Base-by-base conservation (phyloP, 2,888 invertebrate genomes). In the Thereva nobilitata region DNA sequence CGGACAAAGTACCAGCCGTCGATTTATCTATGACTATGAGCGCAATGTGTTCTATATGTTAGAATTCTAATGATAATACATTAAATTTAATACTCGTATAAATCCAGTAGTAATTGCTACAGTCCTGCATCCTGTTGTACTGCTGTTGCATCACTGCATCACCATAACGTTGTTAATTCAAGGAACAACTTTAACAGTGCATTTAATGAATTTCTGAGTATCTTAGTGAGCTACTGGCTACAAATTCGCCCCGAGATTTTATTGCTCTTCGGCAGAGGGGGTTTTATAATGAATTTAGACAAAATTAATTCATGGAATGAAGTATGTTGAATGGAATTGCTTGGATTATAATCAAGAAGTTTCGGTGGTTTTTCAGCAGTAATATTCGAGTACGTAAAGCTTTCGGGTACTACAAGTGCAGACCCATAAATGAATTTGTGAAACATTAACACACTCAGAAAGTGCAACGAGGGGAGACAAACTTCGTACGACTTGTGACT, bases 31-130 rank as follows among this genome's bases (percentile, higher is more conserved):
- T 38, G 59, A 38, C 45, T 59, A 59, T 59, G 59, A 49, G 49
- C 49, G 59, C 47, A 38, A 49, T 45, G 47, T 45, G 23, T 23
- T 23, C 23, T 45, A 12, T 59, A 47, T 49, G 49, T 59, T 59
- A 59, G 59, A 10, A 49, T 49, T 68, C 68, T 68, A 68, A 68
- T 68, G 68, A 68, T 68, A 65, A 61, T 68, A 68, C 68, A 68
- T 68, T 68, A 68, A 68, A 68, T 68, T 68, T 68, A 68, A 68
- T 61, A 68, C 68, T 68, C 68, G 63, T 53, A 68, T 68, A 68
- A 68, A 68, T 68, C 61, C 63, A 63, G 49, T 47, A 42, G 66
- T 68, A 68, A 68, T 68, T 65, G 63, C 68, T 66, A 65, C 50
- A 68, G 61, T 50, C 54, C 56, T 44, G 44, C 23, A 23, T 23